Base-by-base conservation (phyloP, 35 echinoderm and acorn worm genomes). In the Holothuria glaberrima region DNA sequence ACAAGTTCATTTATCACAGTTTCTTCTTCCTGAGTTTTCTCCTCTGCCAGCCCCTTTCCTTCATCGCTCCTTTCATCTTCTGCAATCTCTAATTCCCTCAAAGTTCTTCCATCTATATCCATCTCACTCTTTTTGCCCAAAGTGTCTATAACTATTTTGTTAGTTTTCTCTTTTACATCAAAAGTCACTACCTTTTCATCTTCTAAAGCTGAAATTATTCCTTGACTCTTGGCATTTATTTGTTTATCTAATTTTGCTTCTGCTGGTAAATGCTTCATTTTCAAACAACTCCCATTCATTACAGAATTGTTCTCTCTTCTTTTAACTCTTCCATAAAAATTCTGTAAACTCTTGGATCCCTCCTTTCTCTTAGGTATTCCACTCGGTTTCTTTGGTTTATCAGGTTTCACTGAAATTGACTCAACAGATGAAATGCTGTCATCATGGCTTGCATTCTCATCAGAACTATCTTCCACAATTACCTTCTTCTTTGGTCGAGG, bases 371-470 rank as follows among this genome's bases (percentile, higher is more conserved):
- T 69, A 0, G 66, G 66, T 69, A 69, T 69, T 33, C 26, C 66
- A 69, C 26, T 30, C 31, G 7, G 27, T 69, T 69, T 69, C 66
- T 30, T 33, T 13, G 25, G 5, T 12, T 30, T 69, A 27, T 54
- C 50, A 54, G 10, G 0, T 54, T 69, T 69, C 10, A 33, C 3
- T 4, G 66, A 69, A 6, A 19, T 9, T 33, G 66, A 27, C 31
- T 69, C 66, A 69, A 30, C 66, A 13, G 66, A 69, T 27, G 66
- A 69, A 69, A 14, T 30, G 24, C 66, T 69, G 12, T 69, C 66
- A 0, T 69, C 66, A 19, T 69, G 66, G 25, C 66, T 69, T 27
- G 13, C 26, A 69, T 33, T 33, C 10, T 69, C 66, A 14, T 27
- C 66, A 0, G 66, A 69, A 27, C 66, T 69, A 17, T 69, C 28